phyloP scores from a whole-genome alignment of 2,888 invertebrate genomes.

The Seira ritae region DNA sequence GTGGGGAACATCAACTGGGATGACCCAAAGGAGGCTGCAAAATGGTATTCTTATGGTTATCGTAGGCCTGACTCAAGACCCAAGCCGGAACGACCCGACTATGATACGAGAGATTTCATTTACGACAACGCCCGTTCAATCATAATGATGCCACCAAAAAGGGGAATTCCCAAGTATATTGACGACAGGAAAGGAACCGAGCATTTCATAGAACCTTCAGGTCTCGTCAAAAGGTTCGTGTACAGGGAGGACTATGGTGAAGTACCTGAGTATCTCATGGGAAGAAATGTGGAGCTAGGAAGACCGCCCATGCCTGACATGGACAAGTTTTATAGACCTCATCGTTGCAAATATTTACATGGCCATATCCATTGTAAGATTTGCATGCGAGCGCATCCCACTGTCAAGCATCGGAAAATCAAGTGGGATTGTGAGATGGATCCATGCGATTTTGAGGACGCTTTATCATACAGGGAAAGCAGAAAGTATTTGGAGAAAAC shows the following conservation, averaged over 20 bases:
- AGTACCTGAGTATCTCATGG: constrained; percentile 33
- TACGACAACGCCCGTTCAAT: constrained; percentile 47
- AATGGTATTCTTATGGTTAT: constrained; percentile 43
- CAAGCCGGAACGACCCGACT: constrained; percentile 34
- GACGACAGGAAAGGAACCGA: constrained; percentile 47
- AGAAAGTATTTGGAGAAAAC: neutral
- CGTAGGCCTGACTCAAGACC: constrained; percentile 31
- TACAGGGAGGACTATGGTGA: constrained; percentile 34
- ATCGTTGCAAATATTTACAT: constrained; percentile 43
- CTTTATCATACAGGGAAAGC: neutral
- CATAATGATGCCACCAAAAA: constrained; percentile 44
- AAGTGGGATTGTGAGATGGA: constrained; percentile 38
- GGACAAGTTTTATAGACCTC: constrained; percentile 48
- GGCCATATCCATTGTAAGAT: constrained; percentile 50
- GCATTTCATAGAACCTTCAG: constrained; percentile 38
- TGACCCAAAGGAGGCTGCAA: constrained; percentile 45
- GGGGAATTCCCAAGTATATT: constrained; percentile 40
- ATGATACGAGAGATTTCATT: constrained; percentile 44
- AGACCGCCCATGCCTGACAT: constrained; percentile 42
- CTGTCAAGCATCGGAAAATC: neutral
- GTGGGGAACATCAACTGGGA: constrained; percentile 26
- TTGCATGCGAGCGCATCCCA: constrained; percentile 43
- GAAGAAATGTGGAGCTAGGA: constrained; percentile 37
- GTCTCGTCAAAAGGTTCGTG: constrained; percentile 33
- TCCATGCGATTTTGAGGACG: constrained; percentile 31